Evolutionary conservation across 92 coral and sea anemone genomes (phyloP).

Genomic region (Zoanthus gigantus): DNA sequence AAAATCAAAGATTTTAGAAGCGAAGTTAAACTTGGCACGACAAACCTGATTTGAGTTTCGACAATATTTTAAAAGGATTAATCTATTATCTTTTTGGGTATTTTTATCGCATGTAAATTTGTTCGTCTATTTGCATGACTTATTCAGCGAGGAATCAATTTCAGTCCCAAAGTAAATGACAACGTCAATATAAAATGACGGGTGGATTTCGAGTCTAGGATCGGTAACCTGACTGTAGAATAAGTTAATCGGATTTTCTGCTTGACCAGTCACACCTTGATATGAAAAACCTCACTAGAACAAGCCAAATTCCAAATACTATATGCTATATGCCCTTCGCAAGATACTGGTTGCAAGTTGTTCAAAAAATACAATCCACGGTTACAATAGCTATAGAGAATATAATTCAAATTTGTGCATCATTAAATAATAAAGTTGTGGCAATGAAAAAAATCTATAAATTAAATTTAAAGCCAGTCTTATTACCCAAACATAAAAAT

Average conservation of each 20-base stretch:
- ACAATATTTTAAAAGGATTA: neutral
- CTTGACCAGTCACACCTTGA: neutral
- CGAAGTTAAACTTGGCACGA: neutral
- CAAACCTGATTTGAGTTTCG: neutral
- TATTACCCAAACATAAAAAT: too few relatives aligned
- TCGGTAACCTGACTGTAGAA: neutral
- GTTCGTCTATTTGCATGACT: neutral
- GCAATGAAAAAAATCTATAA: too few relatives aligned
- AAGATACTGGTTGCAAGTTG: too few relatives aligned
- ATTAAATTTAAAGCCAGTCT: too few relatives aligned
- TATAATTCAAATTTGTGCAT: too few relatives aligned
- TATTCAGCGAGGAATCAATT: neutral
- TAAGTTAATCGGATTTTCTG: neutral
- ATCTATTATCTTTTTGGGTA: neutral
- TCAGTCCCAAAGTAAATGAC: neutral
- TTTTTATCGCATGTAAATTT: neutral
- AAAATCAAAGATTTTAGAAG: neutral
- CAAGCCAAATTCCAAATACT: neutral
- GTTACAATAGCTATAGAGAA: too few relatives aligned
- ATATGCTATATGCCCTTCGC: neutral
- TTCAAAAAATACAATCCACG: too few relatives aligned
- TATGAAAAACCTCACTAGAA: neutral
- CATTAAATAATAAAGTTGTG: too few relatives aligned
- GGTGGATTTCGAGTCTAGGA: neutral
- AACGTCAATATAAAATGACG: neutral